Evolutionary conservation across 2,888 invertebrate genomes (phyloP).

Genomic region (Drosophila sordidapex): DNA sequence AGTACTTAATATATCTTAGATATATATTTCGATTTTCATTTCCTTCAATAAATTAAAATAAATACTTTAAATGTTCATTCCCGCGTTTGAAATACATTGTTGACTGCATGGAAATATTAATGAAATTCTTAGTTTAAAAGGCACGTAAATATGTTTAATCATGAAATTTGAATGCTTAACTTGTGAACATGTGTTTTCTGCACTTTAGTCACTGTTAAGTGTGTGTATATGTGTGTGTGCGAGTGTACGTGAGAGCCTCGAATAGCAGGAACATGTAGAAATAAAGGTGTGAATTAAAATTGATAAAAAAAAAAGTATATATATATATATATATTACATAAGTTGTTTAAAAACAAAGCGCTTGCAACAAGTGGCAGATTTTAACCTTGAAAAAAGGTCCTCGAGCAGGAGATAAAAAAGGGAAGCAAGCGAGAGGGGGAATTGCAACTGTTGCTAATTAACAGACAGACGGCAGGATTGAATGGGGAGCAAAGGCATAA

Average conservation of each 20-base stretch:
- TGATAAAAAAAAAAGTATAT: not conserved
- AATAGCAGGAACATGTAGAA: slow-evolving; percentile 2
- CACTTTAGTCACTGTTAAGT: not conserved
- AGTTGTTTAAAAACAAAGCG: not conserved
- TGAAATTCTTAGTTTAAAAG: not conserved
- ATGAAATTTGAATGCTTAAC: not conserved
- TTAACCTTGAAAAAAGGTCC: slow-evolving; percentile 28
- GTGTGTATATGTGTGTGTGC: not conserved
- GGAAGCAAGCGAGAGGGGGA: slow-evolving; percentile 7
- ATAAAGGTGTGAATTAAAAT: not conserved
- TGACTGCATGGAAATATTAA: not conserved
- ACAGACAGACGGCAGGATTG: slow-evolving; percentile 2
- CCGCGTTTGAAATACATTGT: not conserved
- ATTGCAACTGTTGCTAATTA: slow-evolving; percentile 63
- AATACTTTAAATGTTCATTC: not conserved
- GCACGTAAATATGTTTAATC: not conserved
- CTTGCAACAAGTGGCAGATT: slow-evolving; percentile 48
- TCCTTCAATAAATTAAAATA: not conserved
- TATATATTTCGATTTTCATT: not conserved
- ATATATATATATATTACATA: not conserved
- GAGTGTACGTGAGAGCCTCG: not conserved
- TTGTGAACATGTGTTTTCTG: slow-evolving; percentile 7
- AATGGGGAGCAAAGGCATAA: not conserved
- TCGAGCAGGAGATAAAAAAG: slow-evolving; percentile 22
- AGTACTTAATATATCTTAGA: not conserved